Conservation (phyloP, 2,797 vertebrate species). For the Brachymystax lenok region DNA sequence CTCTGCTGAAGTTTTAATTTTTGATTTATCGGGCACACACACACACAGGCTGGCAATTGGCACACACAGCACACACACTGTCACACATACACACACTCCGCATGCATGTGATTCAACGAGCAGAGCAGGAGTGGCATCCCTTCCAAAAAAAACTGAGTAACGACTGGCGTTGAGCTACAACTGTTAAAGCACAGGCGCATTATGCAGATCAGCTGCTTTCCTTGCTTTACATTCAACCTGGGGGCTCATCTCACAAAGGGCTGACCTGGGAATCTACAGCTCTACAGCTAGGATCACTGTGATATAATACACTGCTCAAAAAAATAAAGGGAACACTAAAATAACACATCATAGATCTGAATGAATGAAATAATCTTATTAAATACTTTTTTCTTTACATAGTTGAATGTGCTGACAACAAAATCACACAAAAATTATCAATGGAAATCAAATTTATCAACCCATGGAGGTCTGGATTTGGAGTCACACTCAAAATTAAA, state of each 20-base stretch:
- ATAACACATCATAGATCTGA: too few relatives aligned
- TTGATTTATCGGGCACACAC: background rate
- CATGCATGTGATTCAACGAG: slow-evolving; percentile 51
- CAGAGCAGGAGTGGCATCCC: slow-evolving; percentile 19
- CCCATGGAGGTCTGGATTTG: too few relatives aligned
- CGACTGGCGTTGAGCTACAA: slow-evolving; percentile 45
- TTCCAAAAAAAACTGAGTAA: slow-evolving; percentile 29
- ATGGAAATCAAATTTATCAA: too few relatives aligned
- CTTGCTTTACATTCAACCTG: slow-evolving; percentile 32
- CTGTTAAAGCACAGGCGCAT: slow-evolving; percentile 45
- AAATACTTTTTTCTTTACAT: too few relatives aligned
- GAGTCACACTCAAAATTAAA: too few relatives aligned
- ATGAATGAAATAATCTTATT: too few relatives aligned
- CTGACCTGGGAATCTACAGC: background rate
- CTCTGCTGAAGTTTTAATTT: too few relatives aligned
- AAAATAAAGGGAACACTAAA: too few relatives aligned
- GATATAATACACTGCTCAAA: too few relatives aligned
- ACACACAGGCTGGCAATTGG: background rate
- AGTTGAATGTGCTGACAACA: too few relatives aligned
- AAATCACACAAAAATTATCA: too few relatives aligned
- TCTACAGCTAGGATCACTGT: background rate
- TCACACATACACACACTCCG: slow-evolving; percentile 26
- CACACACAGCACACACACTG: background rate
- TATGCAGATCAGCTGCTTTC: slow-evolving; percentile 47
- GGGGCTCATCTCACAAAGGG: slow-evolving; percentile 24